phyloP scores from a whole-genome alignment of 2,888 invertebrate genomes.

The Mycogona germanica region DNA sequence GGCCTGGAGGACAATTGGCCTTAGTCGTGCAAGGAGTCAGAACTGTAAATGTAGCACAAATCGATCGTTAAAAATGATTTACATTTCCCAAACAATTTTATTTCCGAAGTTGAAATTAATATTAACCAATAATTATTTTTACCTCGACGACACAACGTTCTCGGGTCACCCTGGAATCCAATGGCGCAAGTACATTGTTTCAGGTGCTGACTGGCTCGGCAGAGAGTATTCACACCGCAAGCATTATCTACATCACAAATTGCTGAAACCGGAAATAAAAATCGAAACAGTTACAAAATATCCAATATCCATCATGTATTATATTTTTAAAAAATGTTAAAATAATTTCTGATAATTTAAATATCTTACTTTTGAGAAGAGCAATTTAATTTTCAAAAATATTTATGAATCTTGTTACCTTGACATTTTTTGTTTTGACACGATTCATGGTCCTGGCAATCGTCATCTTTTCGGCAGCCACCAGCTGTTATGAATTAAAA shows the following conservation, averaged over 20 bases:
- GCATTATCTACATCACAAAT: constrained; percentile 39
- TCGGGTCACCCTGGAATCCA: constrained; percentile 59
- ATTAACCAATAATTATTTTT: not conserved
- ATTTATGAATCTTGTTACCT: constrained; percentile 15
- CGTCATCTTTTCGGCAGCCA: constrained; percentile 68
- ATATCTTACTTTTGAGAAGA: not conserved
- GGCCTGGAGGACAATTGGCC: constrained; percentile 66
- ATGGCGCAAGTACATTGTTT: constrained; percentile 61
- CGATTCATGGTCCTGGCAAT: constrained; percentile 62
- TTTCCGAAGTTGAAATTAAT: too few relatives aligned
- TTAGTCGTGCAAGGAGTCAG: constrained; percentile 47
- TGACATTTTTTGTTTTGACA: constrained; percentile 26
- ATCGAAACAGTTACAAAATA: not conserved
- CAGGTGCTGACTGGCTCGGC: constrained; percentile 53
- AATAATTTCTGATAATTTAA: not conserved
- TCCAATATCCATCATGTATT: not conserved
- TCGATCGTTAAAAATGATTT: not conserved
- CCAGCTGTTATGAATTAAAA: constrained; percentile 16
- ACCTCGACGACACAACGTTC: constrained; percentile 49
- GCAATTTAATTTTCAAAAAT: not conserved
- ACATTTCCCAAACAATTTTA: not conserved
- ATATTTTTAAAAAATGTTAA: not conserved
- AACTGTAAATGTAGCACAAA: constrained; percentile 3
- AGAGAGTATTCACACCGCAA: constrained; percentile 74
- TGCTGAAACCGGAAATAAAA: not conserved